Evolutionary conservation across 2,888 invertebrate species (phyloP).

Genomic region (Molanna angustata): DNA sequence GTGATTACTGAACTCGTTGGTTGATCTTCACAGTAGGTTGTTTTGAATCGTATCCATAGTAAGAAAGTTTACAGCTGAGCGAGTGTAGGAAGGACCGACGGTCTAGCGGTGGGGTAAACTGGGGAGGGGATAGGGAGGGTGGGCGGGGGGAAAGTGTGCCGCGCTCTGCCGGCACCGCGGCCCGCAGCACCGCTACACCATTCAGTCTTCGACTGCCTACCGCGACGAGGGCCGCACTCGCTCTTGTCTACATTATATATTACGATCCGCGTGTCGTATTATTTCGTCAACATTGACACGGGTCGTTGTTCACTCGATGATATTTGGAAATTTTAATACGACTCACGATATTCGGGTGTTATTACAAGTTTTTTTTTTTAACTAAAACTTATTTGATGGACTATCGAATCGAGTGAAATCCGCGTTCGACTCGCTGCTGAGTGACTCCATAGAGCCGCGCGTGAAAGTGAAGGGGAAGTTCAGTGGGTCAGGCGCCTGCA

Average conservation of each 20-base stretch:
- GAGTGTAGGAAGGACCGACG: constrained; percentile 2
- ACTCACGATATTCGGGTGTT: no score
- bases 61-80: constrained; percentile 1
- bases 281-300: neutral
- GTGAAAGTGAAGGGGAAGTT: constrained; percentile 50
- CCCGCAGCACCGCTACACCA: constrained; percentile 40
- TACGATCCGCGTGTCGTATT: neutral
- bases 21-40: no score
- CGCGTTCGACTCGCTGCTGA: neutral
- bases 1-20: no score
- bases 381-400: no score
- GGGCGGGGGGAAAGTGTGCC: constrained; percentile 30
- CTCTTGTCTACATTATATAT: no score
- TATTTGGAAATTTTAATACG: no score
- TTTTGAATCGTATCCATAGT: constrained; percentile 1
- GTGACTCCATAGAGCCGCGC: constrained; percentile 25
- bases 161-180: constrained; percentile 43
- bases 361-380: no score
- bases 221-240: constrained; percentile 24
- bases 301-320: neutral
- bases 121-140: constrained; percentile 7
- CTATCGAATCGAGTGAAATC: constrained; percentile 10
- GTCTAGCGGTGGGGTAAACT: no score
- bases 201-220: constrained; percentile 50
- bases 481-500: constrained; percentile 32